A percentile compares a stretch with the other conserved stretches of the same genome.
These are phyloP conservation scores for Ischnura elegans DNA, from an alignment of 2,888 invertebrate genomes.

Conservation along the genomic window DNA sequence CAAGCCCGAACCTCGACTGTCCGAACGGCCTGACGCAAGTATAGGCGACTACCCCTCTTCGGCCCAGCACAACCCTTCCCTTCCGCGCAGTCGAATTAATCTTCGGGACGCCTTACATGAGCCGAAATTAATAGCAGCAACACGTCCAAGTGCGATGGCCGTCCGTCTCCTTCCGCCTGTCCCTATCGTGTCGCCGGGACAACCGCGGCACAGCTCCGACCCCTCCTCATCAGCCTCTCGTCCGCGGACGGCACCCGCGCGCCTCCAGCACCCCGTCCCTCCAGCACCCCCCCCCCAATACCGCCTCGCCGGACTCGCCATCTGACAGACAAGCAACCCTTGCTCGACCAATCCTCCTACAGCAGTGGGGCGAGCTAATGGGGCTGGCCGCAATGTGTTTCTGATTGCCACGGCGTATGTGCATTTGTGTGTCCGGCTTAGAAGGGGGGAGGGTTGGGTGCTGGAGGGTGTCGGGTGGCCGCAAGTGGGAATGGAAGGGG, in stretches of 20 bases:
- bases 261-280: slow-evolving; percentile 5
- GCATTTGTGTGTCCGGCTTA: slow-evolving; percentile 13
- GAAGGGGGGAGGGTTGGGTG: background rate
- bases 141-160: slow-evolving; percentile 57
- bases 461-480: background rate
- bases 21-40: slow-evolving; percentile 36
- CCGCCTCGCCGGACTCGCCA: background rate
- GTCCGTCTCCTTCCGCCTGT: slow-evolving; percentile 57
- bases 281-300: background rate
- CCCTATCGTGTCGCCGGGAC: slow-evolving; percentile 27
- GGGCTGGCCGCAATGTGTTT: slow-evolving; percentile 60
- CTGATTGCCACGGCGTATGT: slow-evolving; percentile 64
- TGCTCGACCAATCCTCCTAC: background rate
- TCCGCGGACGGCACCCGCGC: background rate
- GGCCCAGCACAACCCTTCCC: background rate
- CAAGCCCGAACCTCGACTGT: background rate
- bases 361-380: slow-evolving; percentile 55
- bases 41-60: background rate
- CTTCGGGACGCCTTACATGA: slow-evolving; percentile 53
- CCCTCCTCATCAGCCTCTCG: background rate
- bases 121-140: slow-evolving; percentile 61
- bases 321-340: background rate
- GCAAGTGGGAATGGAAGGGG: background rate
- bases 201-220: background rate
- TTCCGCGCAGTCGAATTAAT: slow-evolving; percentile 21